Percentiles rank a stretch among this genome's conserved stretches.
Evolutionary conservation across 2,113 vertebrate genomes (phyloP).

Genomic region (Rhea americana): DNA sequence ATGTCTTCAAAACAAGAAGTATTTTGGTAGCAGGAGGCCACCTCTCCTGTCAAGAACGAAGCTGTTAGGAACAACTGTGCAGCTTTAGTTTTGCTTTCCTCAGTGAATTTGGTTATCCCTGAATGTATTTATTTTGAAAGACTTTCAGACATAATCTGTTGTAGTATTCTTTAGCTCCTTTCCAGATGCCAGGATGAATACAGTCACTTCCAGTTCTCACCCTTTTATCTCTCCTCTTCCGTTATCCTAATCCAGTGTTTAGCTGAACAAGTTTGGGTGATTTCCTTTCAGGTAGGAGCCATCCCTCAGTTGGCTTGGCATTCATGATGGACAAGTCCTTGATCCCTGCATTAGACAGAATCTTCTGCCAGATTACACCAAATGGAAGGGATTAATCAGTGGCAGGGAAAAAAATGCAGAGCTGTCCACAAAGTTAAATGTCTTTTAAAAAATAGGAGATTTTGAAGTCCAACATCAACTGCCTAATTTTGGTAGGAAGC

Average conservation of each 20-base stretch:
- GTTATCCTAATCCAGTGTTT: background rate
- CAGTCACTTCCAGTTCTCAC: background rate
- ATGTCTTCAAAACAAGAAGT: background rate
- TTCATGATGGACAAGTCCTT: background rate
- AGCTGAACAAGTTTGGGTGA: background rate
- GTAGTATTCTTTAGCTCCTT: background rate
- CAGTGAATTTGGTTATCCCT: background rate
- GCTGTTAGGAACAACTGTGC: fast-evolving
- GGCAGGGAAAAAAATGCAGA: background rate
- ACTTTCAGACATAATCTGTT: background rate
- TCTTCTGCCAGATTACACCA: background rate
- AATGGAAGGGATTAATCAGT: conserved; percentile 45
- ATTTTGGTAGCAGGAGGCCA: background rate
- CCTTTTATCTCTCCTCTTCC: background rate
- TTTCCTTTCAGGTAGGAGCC: background rate
- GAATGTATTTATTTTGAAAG: background rate
- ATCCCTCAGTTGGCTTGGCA: background rate
- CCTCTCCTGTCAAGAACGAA: background rate
- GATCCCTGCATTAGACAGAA: background rate
- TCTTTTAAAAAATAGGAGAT: conserved; percentile 16
- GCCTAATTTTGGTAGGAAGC: conserved; percentile 68
- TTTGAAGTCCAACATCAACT: conserved; percentile 26
- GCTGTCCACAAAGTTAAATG: conserved; percentile 4
- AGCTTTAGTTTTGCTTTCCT: background rate
- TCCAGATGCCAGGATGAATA: background rate